Conservation (phyloP, 2,113 vertebrate species). For the Tricholaema leucomelas region DNA sequence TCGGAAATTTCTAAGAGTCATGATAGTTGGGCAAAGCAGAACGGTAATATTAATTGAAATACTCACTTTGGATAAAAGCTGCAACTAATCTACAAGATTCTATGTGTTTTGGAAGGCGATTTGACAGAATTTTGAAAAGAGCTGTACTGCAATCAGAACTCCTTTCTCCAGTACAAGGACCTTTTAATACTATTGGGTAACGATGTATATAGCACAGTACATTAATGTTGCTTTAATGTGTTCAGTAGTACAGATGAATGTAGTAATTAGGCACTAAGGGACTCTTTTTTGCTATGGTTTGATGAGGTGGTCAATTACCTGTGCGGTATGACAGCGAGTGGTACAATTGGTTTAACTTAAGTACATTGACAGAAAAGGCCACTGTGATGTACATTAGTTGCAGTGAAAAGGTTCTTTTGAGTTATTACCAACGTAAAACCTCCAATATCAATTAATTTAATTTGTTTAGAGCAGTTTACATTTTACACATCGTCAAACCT, state of each 20-base stretch:
- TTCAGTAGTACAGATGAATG: slow-evolving; percentile 63
- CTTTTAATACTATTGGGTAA: slow-evolving; percentile 3
- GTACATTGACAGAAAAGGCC: slow-evolving; percentile 66
- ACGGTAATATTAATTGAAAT: neutral
- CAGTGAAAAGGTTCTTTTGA: slow-evolving; percentile 66
- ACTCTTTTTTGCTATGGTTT: slow-evolving; percentile 66
- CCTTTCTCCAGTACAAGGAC: slow-evolving; percentile 26
- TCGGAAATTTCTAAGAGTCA: neutral
- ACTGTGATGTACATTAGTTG: slow-evolving; percentile 56
- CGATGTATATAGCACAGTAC: slow-evolving; percentile 53
- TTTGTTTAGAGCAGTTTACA: slow-evolving; percentile 73
- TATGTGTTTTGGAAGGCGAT: neutral
- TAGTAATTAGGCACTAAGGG: slow-evolving; percentile 63
- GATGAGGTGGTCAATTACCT: slow-evolving; percentile 75
- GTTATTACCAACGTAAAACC: slow-evolving; percentile 55
- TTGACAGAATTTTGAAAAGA: slow-evolving; percentile 6
- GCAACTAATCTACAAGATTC: neutral
- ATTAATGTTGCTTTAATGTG: slow-evolving; percentile 19
- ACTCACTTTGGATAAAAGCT: neutral
- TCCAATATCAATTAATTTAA: slow-evolving; percentile 74
- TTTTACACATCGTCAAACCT: slow-evolving; percentile 58
- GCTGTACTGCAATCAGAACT: slow-evolving; percentile 10
- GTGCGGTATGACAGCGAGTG: slow-evolving; percentile 65
- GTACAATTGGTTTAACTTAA: slow-evolving; percentile 72
- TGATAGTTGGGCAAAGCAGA: neutral